Evolutionary conservation across 2,113 vertebrate species (phyloP), one percentile per base, ranked within the genome.

Genomic region (Nothobranchius furzeri): DNA sequence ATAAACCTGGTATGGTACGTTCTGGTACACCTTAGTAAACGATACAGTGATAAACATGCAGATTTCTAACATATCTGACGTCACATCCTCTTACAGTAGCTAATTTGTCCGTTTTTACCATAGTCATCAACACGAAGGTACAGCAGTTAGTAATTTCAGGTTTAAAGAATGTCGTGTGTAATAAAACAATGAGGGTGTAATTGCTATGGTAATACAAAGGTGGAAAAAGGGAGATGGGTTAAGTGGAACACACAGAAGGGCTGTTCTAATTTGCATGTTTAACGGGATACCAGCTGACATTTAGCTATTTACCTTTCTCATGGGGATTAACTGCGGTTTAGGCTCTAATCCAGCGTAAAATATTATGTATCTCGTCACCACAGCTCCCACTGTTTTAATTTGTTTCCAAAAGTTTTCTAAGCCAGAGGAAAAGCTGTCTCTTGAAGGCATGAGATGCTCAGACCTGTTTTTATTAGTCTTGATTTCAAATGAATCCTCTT

Each of bases 251-350:
- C 73, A 83, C 69, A 79, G 42, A 58, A 68, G 75, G 12, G 55
- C 63, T 61, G 76, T 63, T 85, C 69, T 85, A 85, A 87, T 90
- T 86, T 85, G 83, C 82, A 87, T 85, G 85, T 86, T 80, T 81
- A 81, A 75, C 76, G 82, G 85, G 68, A 76, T 66, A 61, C 71
- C 48, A 30, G 63, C 50, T 84, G 87, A 89, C 82, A 86, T 79
- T 85, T 76, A 78, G 82, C 68, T 76, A 79, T 86, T 87, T 87
- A 87, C 87, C 82, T 84, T 77, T 72, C 78, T 75, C 69, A 14
- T 60, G 75, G 43, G 84, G 84, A 89, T 88, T 87, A 86, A 56
- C 60, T 35, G 0, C 58, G 81, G 81, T 86, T 90, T 88, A 87
- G 81, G 53, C 50, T 77, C 83, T 83, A 84, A 89, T 89, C 77